phyloP scores from a whole-genome alignment of 2,888 invertebrate genomes.

The Cheilosia pagana region DNA sequence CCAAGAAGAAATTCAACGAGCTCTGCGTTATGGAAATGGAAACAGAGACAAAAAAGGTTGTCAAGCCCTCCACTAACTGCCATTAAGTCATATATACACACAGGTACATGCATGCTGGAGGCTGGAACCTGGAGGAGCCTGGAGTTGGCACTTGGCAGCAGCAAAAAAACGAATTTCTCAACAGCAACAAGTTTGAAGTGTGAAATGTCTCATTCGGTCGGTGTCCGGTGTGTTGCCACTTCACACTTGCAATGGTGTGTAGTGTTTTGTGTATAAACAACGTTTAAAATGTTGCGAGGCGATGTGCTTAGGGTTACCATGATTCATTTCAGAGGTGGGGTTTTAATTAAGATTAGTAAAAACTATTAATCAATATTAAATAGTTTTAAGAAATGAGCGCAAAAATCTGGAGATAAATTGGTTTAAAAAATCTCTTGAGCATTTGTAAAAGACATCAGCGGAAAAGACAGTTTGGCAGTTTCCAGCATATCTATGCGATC shows the following conservation, averaged over 20 bases:
- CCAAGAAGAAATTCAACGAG: not conserved
- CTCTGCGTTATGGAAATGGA: not conserved
- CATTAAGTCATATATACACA: not conserved
- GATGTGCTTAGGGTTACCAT: not conserved
- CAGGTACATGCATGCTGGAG: not conserved
- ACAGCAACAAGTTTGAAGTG: conserved; percentile 63
- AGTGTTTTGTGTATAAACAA: conserved; percentile 46
- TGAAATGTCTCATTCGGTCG: conserved; percentile 49
- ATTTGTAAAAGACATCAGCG: too few relatives aligned
- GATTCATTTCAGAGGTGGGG: too few relatives aligned
- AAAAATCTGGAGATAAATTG: too few relatives aligned
- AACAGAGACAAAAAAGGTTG: conserved; percentile 37
- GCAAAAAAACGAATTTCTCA: not conserved
- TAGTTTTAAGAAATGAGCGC: too few relatives aligned
- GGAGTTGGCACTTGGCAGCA: too few relatives aligned
- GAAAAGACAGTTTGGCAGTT: too few relatives aligned
- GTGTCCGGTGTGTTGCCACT: conserved; percentile 30
- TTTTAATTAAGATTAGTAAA: too few relatives aligned
- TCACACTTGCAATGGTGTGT: conserved; percentile 23
- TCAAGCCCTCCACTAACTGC: conserved; percentile 32
- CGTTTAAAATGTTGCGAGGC: conserved; percentile 39
- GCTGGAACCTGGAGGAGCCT: not conserved
- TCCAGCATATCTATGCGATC: too few relatives aligned
- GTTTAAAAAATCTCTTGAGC: too few relatives aligned
- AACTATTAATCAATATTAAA: too few relatives aligned